Conservation (phyloP, 2,888 invertebrate species). For the Harmothoe impar region DNA sequence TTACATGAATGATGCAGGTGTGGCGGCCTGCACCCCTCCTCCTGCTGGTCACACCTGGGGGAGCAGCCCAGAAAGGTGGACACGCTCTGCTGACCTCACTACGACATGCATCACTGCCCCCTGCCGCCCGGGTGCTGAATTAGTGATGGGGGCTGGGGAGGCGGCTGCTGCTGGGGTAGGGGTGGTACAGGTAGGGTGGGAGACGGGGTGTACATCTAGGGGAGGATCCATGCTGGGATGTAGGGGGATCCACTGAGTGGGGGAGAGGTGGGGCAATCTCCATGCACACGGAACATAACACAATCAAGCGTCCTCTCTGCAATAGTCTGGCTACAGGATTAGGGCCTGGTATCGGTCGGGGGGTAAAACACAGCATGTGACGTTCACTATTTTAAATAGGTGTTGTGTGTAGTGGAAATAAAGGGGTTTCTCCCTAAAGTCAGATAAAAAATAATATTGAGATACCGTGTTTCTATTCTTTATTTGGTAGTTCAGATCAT, state of each 20-base stretch:
- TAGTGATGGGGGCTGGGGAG: neutral
- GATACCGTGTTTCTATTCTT: no score
- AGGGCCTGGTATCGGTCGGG: no score
- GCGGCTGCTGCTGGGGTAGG: neutral
- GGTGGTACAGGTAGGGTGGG: neutral
- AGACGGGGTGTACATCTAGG: neutral
- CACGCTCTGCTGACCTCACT: constrained; percentile 2
- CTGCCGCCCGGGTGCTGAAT: neutral
- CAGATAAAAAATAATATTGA: no score
- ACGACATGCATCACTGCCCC: neutral
- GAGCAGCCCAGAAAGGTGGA: constrained; percentile 9
- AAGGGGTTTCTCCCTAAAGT: no score
- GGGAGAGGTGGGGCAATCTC: no score
- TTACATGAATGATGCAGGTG: constrained; percentile 34
- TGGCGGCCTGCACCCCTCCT: neutral
- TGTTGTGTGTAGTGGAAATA: no score
- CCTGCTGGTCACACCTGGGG: neutral
- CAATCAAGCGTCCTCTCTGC: no score
- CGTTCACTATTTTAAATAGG: no score
- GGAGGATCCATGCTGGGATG: neutral
- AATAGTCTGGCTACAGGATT: no score
- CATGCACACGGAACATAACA: no score
- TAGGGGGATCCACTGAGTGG: neutral
- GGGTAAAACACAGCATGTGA: no score
- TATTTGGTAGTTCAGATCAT: no score